Evolutionary conservation across 2,888 invertebrate genomes (phyloP).

Genomic region (Eupithecia abbreviata): DNA sequence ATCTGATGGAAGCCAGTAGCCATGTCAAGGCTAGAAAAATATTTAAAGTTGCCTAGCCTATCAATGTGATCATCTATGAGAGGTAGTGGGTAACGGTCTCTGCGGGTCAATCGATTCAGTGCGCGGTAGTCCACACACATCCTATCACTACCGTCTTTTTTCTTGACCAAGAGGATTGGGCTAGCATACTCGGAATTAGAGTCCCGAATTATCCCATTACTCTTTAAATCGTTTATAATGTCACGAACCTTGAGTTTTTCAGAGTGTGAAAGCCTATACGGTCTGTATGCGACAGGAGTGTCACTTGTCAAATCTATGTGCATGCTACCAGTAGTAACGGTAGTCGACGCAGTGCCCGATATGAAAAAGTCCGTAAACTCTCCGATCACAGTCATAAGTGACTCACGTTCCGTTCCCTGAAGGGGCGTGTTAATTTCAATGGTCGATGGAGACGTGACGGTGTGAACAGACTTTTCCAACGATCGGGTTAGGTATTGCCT

Average conservation of each 20-base stretch:
- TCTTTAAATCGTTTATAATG: background rate
- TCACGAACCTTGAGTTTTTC: conserved; percentile 1
- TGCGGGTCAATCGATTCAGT: background rate
- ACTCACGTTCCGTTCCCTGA: background rate
- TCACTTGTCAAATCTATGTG: background rate
- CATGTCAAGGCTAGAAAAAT: conserved; percentile 2
- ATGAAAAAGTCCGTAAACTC: conserved; percentile 2
- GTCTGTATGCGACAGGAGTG: background rate
- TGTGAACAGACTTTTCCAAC: background rate
- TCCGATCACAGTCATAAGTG: background rate
- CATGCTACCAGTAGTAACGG: background rate
- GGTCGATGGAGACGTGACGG: background rate
- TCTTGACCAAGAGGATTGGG: conserved; percentile 4
- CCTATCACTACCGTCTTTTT: conserved; percentile 1
- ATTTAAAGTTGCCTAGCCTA: background rate
- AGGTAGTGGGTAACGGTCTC: too few species aligned
- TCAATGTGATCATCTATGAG: background rate
- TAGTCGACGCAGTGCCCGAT: background rate
- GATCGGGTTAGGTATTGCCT: background rate
- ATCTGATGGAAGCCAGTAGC: conserved; percentile 7
- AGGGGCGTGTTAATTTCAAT: background rate
- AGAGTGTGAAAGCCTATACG: background rate
- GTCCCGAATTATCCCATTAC: background rate
- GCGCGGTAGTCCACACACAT: background rate
- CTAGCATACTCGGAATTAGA: conserved; percentile 7